Evolutionary conservation across 2,888 invertebrate genomes (phyloP), one percentile per base, ranked within the genome.

Genomic region (Carabus problematicus): DNA sequence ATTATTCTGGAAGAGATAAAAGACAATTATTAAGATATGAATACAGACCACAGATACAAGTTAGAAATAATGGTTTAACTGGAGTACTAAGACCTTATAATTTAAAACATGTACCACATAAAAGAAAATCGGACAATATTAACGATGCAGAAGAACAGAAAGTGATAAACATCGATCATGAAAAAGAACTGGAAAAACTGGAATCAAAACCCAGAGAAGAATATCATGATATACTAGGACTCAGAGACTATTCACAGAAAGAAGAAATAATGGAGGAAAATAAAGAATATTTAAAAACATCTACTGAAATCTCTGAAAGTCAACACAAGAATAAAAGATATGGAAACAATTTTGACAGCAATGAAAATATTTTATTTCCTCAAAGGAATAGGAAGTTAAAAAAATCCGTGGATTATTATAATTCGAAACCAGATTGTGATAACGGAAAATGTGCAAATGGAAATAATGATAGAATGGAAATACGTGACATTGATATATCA

Each of bases 71-170:
- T 63, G 63, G 63, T 9, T 40, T 63, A 52, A 63, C 52, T 9
- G 63, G 63, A 3, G 63, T 63, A 14, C 54, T 63, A 40, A 63
- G 54, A 63, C 11, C 42, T 7, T 63, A 63, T 41, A 63, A 63
- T 9, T 12, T 41, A 16, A 49, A 63, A 63, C 43, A 40, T 14
- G 63, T 63, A 11, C 45, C 11, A 12, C 12, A 40, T 18, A 54
- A 52, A 52, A 40, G 42, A n/a, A 14, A 19, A 4, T 14, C 52
- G 18, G 3, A 52, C 19, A 29, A 2, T 29, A 29, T 29, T 29
- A 19, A 18, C 3, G 19, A 11, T 52, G 16, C 16, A 52, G 19
- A 52, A 11, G 52, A 52, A 52, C 8, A 52, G 19, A 52, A 16
- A 16, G 52, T 52, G 16, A 52, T 52, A 59, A 41, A 59, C 42